Evolutionary conservation across 2,888 invertebrate species (phyloP).

Genomic region (Athalia circularis): DNA sequence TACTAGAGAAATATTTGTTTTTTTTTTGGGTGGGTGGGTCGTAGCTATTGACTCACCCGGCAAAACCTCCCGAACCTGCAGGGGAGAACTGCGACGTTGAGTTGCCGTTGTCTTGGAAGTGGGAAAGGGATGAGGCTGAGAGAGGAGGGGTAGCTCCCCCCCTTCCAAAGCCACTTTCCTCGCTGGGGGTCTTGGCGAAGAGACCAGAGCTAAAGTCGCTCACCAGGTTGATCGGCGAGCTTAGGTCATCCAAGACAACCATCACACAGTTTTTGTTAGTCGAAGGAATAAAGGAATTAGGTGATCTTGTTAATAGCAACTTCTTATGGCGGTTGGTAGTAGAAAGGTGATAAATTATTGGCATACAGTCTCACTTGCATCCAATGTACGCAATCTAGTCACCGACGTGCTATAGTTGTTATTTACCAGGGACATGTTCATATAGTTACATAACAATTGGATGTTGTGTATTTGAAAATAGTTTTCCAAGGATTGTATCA

Average conservation of each 20-base stretch:
- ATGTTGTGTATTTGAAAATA: no score
- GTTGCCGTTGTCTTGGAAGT: conserved; percentile 69
- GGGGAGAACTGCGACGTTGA: conserved; percentile 70
- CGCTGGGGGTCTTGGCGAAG: conserved; percentile 95
- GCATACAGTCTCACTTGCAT: background rate
- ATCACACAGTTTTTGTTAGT: conserved; percentile 68
- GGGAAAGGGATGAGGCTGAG: conserved; percentile 75
- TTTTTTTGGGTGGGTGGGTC: conserved; percentile 13
- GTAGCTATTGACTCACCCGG: conserved; percentile 68
- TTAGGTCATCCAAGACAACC: conserved; percentile 72
- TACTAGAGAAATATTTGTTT: background rate
- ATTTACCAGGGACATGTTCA: no score
- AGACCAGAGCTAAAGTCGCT: conserved; percentile 95
- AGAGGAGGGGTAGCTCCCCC: conserved; percentile 80
- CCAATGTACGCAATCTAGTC: background rate
- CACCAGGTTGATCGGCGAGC: conserved; percentile 95
- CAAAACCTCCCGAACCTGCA: conserved; percentile 67
- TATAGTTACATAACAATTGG: no score
- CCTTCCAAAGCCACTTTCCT: conserved; percentile 84
- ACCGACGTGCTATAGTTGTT: no score
- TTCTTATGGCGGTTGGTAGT: background rate
- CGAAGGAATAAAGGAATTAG: conserved; percentile 39
- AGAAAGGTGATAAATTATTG: background rate
- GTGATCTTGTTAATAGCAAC: conserved; percentile 24
- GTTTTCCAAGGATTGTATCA: no score